These are phyloP conservation scores for Martes martes DNA, from an alignment of 2,113 vertebrate species.

Conservation along the genomic window DNA sequence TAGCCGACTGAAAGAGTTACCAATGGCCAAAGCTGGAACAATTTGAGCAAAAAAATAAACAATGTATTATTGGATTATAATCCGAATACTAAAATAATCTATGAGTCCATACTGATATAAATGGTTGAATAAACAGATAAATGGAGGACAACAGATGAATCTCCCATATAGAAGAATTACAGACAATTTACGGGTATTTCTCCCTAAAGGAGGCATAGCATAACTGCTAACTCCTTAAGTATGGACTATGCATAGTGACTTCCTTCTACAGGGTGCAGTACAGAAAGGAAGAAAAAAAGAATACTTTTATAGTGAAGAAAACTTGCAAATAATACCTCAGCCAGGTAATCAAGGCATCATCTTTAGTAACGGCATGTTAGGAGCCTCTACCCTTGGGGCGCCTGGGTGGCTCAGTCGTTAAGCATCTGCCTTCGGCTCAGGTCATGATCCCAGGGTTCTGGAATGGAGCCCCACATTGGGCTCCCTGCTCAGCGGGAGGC, in stretches of 20 bases:
- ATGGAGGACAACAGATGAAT: not conserved
- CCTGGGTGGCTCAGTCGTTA: too few relatives aligned
- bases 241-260: not conserved
- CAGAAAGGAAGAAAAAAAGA: not conserved
- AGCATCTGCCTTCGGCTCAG: too few relatives aligned
- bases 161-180: not conserved
- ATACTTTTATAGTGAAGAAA: not conserved
- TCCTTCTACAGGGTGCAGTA: not conserved
- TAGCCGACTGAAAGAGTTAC: not conserved
- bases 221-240: not conserved
- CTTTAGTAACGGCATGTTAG: not conserved
- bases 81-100: not conserved
- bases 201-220: not conserved
- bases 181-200: not conserved
- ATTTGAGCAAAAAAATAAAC: not conserved
- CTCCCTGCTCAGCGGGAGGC: too few relatives aligned
- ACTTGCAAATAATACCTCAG: not conserved
- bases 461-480: too few relatives aligned
- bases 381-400: not conserved
- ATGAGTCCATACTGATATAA: not conserved
- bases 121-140: not conserved
- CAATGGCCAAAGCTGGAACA: not conserved
- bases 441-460: too few relatives aligned
- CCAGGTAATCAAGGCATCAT: not conserved
- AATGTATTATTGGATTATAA: not conserved